Conservation (phyloP, 2,797 vertebrate species). For the Eremophila alpestris region DNA sequence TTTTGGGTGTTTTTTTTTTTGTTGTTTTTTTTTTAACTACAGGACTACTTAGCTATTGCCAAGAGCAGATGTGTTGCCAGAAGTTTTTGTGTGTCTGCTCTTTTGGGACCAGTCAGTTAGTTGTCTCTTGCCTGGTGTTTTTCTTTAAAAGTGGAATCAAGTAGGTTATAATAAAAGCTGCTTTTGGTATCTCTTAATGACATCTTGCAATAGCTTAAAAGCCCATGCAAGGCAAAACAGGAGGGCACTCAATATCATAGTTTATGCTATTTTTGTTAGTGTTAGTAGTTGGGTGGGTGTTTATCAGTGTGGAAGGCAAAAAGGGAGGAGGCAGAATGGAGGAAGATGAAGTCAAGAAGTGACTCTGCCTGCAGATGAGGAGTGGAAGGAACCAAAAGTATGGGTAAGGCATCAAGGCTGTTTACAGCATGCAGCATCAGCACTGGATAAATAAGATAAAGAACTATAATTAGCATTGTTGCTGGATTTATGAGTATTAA, state of each 20-base stretch:
- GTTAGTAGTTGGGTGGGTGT: background rate
- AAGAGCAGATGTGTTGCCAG: background rate
- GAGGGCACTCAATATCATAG: background rate
- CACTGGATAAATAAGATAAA: background rate
- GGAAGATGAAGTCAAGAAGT: background rate
- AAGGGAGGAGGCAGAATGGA: background rate
- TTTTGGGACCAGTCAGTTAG: background rate
- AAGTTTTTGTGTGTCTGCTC: background rate
- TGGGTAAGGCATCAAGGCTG: background rate
- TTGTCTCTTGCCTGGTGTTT: background rate
- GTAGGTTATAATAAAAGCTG: background rate
- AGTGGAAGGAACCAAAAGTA: background rate
- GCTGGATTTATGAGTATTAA: background rate
- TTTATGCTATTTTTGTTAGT: background rate
- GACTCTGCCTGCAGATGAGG: background rate
- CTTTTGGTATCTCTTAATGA: background rate
- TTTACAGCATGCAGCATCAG: background rate
- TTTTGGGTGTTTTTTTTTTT: background rate
- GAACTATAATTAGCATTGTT: background rate
- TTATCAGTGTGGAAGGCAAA: background rate
- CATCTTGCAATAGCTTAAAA: background rate
- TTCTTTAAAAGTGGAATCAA: background rate
- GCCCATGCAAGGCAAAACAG: background rate
- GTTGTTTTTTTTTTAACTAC: background rate
- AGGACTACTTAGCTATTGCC: background rate